A percentile compares a stretch with the other conserved stretches of the same genome.
These are phyloP conservation scores for Nebria salina DNA, from an alignment of 2,888 invertebrate genomes.

Conservation along the genomic window DNA sequence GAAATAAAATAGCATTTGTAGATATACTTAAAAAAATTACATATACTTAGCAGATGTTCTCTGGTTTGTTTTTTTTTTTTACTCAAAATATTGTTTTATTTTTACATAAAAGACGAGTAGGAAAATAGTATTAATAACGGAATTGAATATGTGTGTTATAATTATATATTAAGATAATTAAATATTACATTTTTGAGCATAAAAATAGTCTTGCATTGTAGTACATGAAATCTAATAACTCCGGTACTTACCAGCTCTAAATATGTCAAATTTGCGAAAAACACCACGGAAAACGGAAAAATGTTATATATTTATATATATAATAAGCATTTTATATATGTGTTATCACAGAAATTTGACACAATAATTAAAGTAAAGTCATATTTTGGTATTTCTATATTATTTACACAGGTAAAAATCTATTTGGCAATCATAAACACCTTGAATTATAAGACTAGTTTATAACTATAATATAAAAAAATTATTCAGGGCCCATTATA, in stretches of 20 bases:
- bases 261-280: slow-evolving; percentile 45
- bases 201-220: slow-evolving; percentile 39
- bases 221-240: not conserved
- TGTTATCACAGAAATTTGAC: slow-evolving; percentile 57
- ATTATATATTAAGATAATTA: slow-evolving; percentile 15
- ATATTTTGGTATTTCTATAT: slow-evolving; percentile 17
- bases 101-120: not conserved
- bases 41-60: not conserved
- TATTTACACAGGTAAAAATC: not conserved
- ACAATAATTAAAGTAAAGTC: slow-evolving; percentile 50
- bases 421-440: slow-evolving; percentile 24
- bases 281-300: slow-evolving; percentile 18
- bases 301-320: slow-evolving; percentile 19
- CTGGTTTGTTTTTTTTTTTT: not conserved
- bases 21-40: no score
- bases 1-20: no score
- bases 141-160: not conserved
- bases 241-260: not conserved
- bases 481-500: slow-evolving; percentile 28
- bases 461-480: slow-evolving; percentile 27
- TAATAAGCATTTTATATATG: slow-evolving; percentile 29
- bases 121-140: not conserved
- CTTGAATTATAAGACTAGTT: not conserved
- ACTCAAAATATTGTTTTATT: not conserved
- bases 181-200: slow-evolving; percentile 44